Evolutionary conservation across 2,888 invertebrate species (phyloP), one percentile per base, ranked within the genome.

Genomic region (Cantharis nigra): DNA sequence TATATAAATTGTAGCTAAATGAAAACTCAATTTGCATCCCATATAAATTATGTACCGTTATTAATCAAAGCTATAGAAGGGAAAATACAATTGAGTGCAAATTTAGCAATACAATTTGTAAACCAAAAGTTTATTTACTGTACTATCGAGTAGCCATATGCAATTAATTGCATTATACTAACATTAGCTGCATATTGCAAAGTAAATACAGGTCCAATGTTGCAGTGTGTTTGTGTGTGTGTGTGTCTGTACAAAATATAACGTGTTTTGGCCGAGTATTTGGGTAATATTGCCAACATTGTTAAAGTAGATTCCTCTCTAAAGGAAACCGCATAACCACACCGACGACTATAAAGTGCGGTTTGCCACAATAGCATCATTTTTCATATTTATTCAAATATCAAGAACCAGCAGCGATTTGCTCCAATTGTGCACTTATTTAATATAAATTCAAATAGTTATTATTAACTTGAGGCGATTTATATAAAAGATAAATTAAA

Each of bases 141-240:
- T 85, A 83, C 83, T 82, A 84, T 84, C 84, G 80, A 83, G 81
- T 80, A 80, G 84, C 84, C 84, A 83, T 83, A 85, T 86, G 86
- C 87, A 87, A 86, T 87, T 87, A 87, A 86, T 86, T 86, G 87
- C 87, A 86, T 84, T 85, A 85, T 82, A 83, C 83, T 84, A 85
- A 84, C 86, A 85, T 83, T 84, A 82, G 83, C 83, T 83, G 82
- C 84, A 84, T 85, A 85, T 84, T 75, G 74, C 71, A 73, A 30
- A 72, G 76, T 70, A 76, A 64, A 76, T 72, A 77, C 28, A 70
- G 62, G n/a, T 63, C 9, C 23, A 67, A 67, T 67, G 65, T 67
- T 30, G 28, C 30, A 28, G 28, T 70, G 70, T 33, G 16, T 69
- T 28, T 69, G 16, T 69, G n/a, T 49, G 49, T 49, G 49, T n/a